These are phyloP conservation scores for Dicycla oo DNA, from an alignment of 2,888 invertebrate species.

Conservation along the genomic window DNA sequence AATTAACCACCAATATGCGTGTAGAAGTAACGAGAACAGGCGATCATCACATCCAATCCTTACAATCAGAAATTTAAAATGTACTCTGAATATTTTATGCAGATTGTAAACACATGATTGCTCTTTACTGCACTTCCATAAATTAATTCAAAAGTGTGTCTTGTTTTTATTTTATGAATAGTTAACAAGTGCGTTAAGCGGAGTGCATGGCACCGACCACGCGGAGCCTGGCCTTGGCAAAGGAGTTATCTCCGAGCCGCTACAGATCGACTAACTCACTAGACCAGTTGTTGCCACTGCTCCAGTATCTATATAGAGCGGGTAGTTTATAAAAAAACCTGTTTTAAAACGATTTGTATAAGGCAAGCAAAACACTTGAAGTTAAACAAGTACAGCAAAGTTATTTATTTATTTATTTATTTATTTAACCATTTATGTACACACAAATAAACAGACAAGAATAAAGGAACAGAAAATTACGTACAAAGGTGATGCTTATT, in stretches of 20 bases:
- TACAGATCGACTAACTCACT: conserved; percentile 67
- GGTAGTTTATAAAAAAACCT: not conserved
- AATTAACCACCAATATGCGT: not conserved
- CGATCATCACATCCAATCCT: not conserved
- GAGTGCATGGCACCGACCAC: conserved; percentile 64
- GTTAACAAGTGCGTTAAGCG: conserved; percentile 36
- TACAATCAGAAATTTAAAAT: conserved; percentile 7
- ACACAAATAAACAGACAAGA: too few relatives aligned
- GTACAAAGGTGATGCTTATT: too few relatives aligned
- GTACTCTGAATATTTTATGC: conserved; percentile 9
- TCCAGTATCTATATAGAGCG: conserved; percentile 44
- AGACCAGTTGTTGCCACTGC: conserved; percentile 61
- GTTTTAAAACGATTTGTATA: not conserved
- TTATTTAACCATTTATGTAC: too few relatives aligned
- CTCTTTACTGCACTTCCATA: conserved; percentile 23
- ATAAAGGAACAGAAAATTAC: too few relatives aligned
- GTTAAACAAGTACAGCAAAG: not conserved
- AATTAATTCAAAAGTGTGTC: conserved; percentile 30
- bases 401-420: too few relatives aligned
- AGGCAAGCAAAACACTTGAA: not conserved
- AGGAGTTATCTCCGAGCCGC: conserved; percentile 53
- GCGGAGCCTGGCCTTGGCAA: conserved; percentile 59
- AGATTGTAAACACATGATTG: conserved; percentile 9
- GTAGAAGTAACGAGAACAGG: not conserved
- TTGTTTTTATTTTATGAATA: conserved; percentile 48